Base-by-base conservation (phyloP, 2,888 invertebrate species). In the Epirrhoe alternata region DNA sequence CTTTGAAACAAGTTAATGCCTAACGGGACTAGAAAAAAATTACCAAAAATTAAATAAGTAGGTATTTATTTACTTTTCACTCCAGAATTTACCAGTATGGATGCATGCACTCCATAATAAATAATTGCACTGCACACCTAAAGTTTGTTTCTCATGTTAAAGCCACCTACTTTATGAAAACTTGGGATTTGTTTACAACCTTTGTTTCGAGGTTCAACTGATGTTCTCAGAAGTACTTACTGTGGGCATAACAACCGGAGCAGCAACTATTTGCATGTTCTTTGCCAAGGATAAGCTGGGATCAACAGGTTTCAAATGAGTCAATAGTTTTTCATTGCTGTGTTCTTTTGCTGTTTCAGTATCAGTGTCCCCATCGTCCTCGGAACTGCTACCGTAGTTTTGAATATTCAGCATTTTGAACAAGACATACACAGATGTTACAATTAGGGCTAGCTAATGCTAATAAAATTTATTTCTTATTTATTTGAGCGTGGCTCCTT, bases 231-330 rank as follows among this genome's bases (percentile, higher is more conserved):
- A n/a, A 10, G 0, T 55, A 81, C 83, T 94, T 93, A 96, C 97
- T 72, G 96, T 96, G 0, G 98, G 97, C 73, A 97, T 95, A 4
- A 98, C 97, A 51, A 95, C 94, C 0, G 98, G 98, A 0, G 98
- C 97, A 33, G 98, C 95, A 86, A 97, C 97, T 70, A 98, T 93
- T 79, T 95, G 94, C 78, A 97, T 86, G 14, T 92, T 91, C 74
- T 94, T 96, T 24, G 95, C 94, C 4, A 96, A 81, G 0, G 96
- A 96, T 73, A 94, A 91, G 68, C 92, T 93, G 59, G 93, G 85
- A 76, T 94, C 89, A 70, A 95, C 86, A 63, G 95, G 94, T 85
- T 94, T 94, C 52, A 95, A 85, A 81, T 95, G 94, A 50, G 89
- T 86, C 69, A 93, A 84, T 66, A 89, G 77, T 66, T 83, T 86